phyloP scores from a whole-genome alignment of 2,113 vertebrate genomes.

The Hylia prasina region DNA sequence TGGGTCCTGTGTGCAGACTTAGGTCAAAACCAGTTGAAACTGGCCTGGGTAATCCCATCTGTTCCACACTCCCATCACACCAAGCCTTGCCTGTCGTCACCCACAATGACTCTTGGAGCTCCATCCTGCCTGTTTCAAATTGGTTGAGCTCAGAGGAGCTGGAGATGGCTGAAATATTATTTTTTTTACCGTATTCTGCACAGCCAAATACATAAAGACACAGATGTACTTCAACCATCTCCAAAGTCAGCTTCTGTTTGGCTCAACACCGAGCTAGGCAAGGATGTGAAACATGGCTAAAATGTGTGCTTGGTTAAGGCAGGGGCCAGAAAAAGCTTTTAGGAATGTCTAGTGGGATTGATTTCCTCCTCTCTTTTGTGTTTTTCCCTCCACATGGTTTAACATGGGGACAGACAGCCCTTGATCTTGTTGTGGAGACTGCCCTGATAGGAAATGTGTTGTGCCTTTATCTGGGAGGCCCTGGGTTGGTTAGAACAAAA shows the following conservation, averaged over 20 bases:
- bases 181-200: background rate
- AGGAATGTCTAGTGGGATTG: conserved; percentile 21
- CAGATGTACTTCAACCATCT: conserved; percentile 22
- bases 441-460: background rate
- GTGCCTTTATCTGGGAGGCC: background rate
- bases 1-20: background rate
- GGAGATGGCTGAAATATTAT: background rate
- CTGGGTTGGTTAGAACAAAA: background rate
- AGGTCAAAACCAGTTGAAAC: background rate
- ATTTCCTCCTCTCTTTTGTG: background rate
- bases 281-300: background rate
- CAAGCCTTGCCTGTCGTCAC: background rate
- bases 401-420: background rate
- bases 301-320: background rate
- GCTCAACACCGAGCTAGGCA: conserved; percentile 1
- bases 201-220: background rate
- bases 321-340: conserved; percentile 28
- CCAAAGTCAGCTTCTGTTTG: conserved; percentile 58
- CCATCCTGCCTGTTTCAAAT: background rate
- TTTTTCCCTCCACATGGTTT: background rate
- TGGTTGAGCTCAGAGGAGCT: background rate
- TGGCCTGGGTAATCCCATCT: background rate
- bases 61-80: background rate
- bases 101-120: background rate
- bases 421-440: background rate